Percentiles rank a stretch among this genome's conserved stretches.
Conservation (phyloP, 2,888 invertebrate genomes). For the Mechanitis messenoides region DNA sequence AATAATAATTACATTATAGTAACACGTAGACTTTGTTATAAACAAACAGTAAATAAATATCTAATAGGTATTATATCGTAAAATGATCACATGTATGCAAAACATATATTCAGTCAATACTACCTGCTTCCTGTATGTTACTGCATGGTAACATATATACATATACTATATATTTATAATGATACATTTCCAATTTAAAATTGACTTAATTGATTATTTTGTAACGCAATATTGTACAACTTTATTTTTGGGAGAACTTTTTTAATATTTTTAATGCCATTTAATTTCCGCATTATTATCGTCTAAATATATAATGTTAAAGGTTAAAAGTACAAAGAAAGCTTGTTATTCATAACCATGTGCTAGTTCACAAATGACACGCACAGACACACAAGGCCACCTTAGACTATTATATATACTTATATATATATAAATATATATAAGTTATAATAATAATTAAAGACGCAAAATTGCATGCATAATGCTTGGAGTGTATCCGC, state of each 20-base stretch:
- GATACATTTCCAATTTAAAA: too few species aligned
- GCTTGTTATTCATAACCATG: neutral
- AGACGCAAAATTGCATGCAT: too few species aligned
- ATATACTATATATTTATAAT: too few species aligned
- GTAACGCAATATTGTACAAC: too few species aligned
- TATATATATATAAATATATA: too few species aligned
- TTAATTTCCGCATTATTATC: too few species aligned
- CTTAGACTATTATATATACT: neutral
- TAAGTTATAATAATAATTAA: too few species aligned
- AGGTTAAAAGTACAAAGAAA: neutral
- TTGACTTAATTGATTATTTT: too few species aligned
- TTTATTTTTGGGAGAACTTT: too few species aligned
- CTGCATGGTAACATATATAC: neutral
- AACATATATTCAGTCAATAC: neutral
- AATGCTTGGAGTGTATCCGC: too few species aligned
- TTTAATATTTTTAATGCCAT: too few species aligned
- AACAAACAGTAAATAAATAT: constrained; percentile 4
- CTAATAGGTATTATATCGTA: neutral
- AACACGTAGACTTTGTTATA: neutral
- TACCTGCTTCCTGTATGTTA: neutral
- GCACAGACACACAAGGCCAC: neutral
- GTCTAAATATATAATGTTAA: neutral
- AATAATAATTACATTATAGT: too few species aligned
- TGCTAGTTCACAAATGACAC: constrained; percentile 4
- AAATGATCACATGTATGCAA: constrained; percentile 1